Evolutionary conservation across 2,113 vertebrate species (phyloP).

Genomic region (Brachypodius melanocephalos): DNA sequence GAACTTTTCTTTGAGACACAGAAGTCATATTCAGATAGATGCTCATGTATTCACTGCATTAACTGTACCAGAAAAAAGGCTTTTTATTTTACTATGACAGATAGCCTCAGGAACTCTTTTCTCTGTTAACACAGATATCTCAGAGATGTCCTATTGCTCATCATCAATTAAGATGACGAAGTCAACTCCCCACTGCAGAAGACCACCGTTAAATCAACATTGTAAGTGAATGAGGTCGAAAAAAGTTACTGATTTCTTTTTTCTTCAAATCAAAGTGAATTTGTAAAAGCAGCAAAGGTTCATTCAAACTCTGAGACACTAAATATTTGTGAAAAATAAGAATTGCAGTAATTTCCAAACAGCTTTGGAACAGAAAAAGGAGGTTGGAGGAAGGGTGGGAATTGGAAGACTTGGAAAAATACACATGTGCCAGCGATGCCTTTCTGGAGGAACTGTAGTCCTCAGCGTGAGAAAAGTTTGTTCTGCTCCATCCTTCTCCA

Average conservation of each 20-base stretch:
- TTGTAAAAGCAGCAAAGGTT: neutral
- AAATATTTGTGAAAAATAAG: neutral
- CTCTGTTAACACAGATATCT: neutral
- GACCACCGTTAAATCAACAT: neutral
- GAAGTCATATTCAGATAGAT: neutral
- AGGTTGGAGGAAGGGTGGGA: neutral
- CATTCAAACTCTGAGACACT: neutral
- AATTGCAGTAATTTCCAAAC: neutral
- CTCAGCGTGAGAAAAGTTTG: neutral
- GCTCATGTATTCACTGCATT: neutral
- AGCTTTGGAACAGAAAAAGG: neutral
- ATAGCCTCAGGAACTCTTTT: neutral
- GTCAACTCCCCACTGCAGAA: neutral
- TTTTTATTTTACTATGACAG: neutral
- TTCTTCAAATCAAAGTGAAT: neutral
- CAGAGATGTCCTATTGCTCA: neutral
- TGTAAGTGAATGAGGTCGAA: neutral
- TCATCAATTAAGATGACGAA: neutral
- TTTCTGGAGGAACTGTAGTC: neutral
- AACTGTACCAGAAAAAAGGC: neutral
- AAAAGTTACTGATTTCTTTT: neutral
- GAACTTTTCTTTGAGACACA: rapidly evolving
- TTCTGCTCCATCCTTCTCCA: neutral
- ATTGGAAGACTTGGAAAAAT: neutral
- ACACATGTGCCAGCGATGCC: neutral